phyloP scores from a whole-genome alignment of 2,888 invertebrate genomes.

The Papilio protenor region DNA sequence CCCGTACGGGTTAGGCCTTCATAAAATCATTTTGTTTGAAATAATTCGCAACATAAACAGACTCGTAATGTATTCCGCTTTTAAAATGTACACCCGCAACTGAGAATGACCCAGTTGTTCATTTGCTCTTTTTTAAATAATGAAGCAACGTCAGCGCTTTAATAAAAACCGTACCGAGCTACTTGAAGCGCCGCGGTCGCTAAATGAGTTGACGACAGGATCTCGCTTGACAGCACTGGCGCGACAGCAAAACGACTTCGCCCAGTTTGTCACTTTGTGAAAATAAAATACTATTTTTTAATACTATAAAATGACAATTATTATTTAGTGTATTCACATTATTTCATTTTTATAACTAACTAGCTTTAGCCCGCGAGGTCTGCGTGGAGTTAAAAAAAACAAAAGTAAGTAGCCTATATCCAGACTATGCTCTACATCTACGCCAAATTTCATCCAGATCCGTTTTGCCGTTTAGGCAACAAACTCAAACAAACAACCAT shows the following conservation, averaged over 20 bases:
- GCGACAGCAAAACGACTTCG: constrained; percentile 23
- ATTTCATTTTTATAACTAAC: no score
- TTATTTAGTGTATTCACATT: no score
- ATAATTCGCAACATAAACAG: constrained; percentile 11
- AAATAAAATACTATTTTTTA: no score
- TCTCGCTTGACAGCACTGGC: constrained; percentile 19
- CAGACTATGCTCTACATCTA: no score
- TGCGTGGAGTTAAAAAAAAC: no score
- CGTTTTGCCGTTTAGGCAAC: no score
- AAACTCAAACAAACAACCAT: no score
- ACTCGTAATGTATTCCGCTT: constrained; percentile 7
- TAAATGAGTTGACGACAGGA: constrained; percentile 34
- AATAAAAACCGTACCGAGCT: constrained; percentile 27
- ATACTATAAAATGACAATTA: no score
- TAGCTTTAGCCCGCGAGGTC: no score
- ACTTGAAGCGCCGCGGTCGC: constrained; percentile 25
- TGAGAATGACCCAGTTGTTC: constrained; percentile 32
- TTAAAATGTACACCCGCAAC: constrained; percentile 19
- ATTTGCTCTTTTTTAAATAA: constrained; percentile 32
- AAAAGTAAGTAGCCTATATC: no score
- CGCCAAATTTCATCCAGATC: no score
- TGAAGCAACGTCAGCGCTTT: constrained; percentile 30
- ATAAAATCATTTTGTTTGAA: constrained; percentile 1
- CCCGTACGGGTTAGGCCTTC: background rate
- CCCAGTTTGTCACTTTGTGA: background rate